These are phyloP conservation scores for Hapalemur alaotrensis DNA, from an alignment of 2,797 vertebrate genomes.

Conservation along the genomic window DNA sequence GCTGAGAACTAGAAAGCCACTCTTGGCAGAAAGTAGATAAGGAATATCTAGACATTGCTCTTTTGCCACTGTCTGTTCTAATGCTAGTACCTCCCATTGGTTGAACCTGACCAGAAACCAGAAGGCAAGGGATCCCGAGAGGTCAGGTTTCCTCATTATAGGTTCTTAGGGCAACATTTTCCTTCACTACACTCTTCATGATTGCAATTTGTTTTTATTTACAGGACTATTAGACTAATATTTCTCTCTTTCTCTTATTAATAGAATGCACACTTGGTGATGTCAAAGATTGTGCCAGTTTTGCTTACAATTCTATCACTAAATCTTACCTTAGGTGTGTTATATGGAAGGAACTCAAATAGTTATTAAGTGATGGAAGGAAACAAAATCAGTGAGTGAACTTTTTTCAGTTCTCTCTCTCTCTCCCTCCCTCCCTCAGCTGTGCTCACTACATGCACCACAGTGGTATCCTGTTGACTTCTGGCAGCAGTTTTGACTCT, in stretches of 20 bases:
- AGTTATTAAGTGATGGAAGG: not conserved
- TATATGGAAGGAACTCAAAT: not conserved
- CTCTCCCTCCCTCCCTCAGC: not conserved
- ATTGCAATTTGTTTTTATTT: not conserved
- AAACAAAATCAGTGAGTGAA: not conserved
- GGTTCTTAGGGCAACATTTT: not conserved
- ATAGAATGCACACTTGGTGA: not conserved
- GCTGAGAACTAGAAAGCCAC: not conserved
- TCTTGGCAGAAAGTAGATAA: not conserved
- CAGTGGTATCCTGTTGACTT: not conserved
- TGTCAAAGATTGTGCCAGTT: not conserved
- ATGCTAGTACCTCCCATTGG: rapidly evolving
- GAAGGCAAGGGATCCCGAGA: not conserved
- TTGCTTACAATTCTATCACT: not conserved
- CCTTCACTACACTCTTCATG: not conserved
- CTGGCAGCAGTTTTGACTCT: not conserved
- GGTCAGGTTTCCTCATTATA: not conserved
- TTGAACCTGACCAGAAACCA: not conserved
- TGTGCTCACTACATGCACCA: not conserved
- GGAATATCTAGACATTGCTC: not conserved
- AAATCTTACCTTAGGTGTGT: not conserved
- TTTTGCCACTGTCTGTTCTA: not conserved
- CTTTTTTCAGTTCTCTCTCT: not conserved
- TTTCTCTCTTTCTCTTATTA: not conserved
- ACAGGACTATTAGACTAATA: not conserved